Evolutionary conservation across 2,113 vertebrate species (phyloP), one percentile per base, ranked within the genome.

Genomic region (Fregetta grallaria): DNA sequence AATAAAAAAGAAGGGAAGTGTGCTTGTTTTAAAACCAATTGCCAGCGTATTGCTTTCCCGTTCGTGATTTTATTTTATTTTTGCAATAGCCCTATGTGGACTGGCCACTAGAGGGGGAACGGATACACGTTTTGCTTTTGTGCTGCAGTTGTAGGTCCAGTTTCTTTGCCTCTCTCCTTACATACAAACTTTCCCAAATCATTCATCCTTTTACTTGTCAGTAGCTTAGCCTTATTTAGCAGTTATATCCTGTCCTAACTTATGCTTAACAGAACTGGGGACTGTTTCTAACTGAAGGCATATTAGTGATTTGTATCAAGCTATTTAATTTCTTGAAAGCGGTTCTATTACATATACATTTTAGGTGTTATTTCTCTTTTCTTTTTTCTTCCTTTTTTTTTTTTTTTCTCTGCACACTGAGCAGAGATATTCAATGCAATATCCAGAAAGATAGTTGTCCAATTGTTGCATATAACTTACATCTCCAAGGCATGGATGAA

Each of bases 31-130:
- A 2, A 30, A 71, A 66, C 8, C 4, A 6, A 3, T 49, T 16
- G 8, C 8, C 47, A 1, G 47, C 0, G 21, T 20, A 4, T 45
- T 26, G 38, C 32, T n/a, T 45, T 74, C 22, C 7, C 9, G 9
- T 8, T 27, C 7, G 10, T 19, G 27, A 3, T 34, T 49, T 29
- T 5, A 12, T 26, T 75, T 50, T 27, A 3, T 44, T 73, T 52
- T 20, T 26, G 56, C 66, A 18, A 4, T 34, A 17, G 81, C 55
- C 83, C 63, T 85, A 0, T 29, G 71, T 58, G 75, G 14, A 36
- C 42, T 23, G 72, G 80, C 97, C 97, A 5, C 97, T 97, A 97
- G 97, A 97, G 96, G 97, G 97, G 92, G 67, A 18, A n/a, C 42
- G 91, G 87, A 27, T 91, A 59, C 97, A 22, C 32, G 15, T 30